Evolutionary conservation across 2,888 invertebrate genomes (phyloP).

Genomic region (Agrotis puta): DNA sequence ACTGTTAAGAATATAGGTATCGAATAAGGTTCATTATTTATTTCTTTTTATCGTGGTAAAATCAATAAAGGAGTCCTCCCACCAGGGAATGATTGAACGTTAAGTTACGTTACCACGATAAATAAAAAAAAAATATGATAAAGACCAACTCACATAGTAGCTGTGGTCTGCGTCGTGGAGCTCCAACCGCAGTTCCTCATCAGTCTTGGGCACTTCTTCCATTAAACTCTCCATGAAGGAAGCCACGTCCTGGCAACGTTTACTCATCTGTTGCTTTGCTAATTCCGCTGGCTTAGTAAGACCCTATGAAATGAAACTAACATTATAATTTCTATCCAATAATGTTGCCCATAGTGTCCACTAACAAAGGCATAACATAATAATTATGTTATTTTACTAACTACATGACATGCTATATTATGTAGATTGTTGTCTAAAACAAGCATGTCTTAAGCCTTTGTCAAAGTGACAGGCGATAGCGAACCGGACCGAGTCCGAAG

Average conservation of each 20-base stretch:
- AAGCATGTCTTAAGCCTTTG: slow-evolving; percentile 19
- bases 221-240: slow-evolving; percentile 94
- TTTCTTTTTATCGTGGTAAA: no score
- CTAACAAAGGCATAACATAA: slow-evolving; percentile 18
- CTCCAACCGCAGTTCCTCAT: slow-evolving; percentile 90
- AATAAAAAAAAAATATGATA: no score
- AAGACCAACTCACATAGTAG: slow-evolving; percentile 90
- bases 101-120: no score
- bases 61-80: no score
- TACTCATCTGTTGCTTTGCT: slow-evolving; percentile 92
- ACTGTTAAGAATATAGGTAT: neutral
- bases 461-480: no score
- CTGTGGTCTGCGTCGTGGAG: slow-evolving; percentile 91
- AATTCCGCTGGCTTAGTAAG: slow-evolving; percentile 88
- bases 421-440: slow-evolving; percentile 27
- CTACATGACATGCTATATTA: slow-evolving; percentile 35
- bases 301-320: slow-evolving; percentile 72
- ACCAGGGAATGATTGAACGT: no score
- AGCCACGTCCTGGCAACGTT: slow-evolving; percentile 94
- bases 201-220: slow-evolving; percentile 92
- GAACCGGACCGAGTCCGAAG: no score
- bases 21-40: neutral
- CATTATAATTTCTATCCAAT: slow-evolving; percentile 6
- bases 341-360: slow-evolving; percentile 1
- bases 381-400: slow-evolving; percentile 9